Base-by-base conservation (phyloP, 1,140 invertebrate genomes). In the Heterodera carotae region DNA sequence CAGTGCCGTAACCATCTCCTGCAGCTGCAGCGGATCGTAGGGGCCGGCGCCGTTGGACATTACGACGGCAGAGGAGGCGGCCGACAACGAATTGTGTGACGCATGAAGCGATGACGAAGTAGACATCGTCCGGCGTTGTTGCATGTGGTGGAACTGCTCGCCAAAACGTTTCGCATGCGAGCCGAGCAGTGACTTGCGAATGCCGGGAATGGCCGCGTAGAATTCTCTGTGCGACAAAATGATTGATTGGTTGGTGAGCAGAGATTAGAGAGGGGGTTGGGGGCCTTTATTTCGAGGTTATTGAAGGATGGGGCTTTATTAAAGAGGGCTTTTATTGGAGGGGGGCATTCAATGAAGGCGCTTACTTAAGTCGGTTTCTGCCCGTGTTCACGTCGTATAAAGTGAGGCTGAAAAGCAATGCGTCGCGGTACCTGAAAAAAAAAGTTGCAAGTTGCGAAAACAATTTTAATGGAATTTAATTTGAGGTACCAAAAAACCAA, bases 311-410 rank as follows among this genome's bases (percentile, higher is more conserved):
- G n/a, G n/a, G n/a, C n/a, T n/a, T n/a, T n/a, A n/a, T n/a, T n/a
- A n/a, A n/a, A n/a, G n/a, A n/a, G n/a, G n/a, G n/a, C n/a, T n/a
- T n/a, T n/a, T n/a, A n/a, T n/a, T n/a, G n/a, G n/a, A n/a, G n/a
- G n/a, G n/a, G n/a, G n/a, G n/a, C n/a, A n/a, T n/a, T n/a, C n/a
- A n/a, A n/a, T n/a, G n/a, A n/a, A n/a, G n/a, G n/a, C n/a, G 3
- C 29, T 39, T 36, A 66, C 53, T 56, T 64, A 10, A 74, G 25
- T 31, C 71, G 31, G 27, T 74, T 88, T 25, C 82, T 82, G 3
- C 86, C 86, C 18, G 80, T 87, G 73, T 87, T 87, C n/a, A 87
- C 85, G 64, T 87, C 85, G 70, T 87, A 87, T 12, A 87, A 77
- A 7, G 85, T 84, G 29, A 87, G 53, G 29, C 83, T 81, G 70